Base-by-base conservation (phyloP, 2,888 invertebrate genomes). In the Marronus borbonicus region DNA sequence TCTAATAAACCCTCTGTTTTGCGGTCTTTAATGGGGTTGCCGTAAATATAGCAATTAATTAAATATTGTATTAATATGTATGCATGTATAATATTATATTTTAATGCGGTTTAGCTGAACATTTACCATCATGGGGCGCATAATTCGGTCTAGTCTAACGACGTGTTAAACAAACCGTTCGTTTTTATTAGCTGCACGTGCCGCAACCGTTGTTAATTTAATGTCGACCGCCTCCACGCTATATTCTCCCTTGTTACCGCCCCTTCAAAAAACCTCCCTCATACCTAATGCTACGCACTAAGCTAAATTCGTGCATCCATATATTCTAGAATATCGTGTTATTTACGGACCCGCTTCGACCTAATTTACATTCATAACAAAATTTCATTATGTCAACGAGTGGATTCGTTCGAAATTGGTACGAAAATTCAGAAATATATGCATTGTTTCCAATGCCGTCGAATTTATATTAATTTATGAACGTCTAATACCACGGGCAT, bases 351-450 rank as follows among this genome's bases (percentile, higher is more conserved):
- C 17, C 20, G 31, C 17, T 10, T 36, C 55, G 70, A 31, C 14
- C 36, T 55, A 70, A 70, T 60, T 28, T 74, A 60, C 60, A 74
- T 74, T 44, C 72, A 49, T 14, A 60, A 74, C 72, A 60, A 44
- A 60, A 60, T 74, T 70, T 70, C 55, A 70, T 70, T 74, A 74
- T 44, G 72, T 74, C 72, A 74, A 74, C 72, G 62, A 74, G 72
- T 74, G 72, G 72, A 74, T 74, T 74, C 72, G 39, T 74, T 74
- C 44, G 72, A 49, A 44, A 44, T 44, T 44, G 44, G 44, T 44
- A 60, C 24, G 39, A 44, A 24, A 74, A 74, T 60, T 60, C 36
- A 55, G 28, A 39, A 74, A 74, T 44, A 49, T 74, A 44, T 44
- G 44, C 44, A 74, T 74, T 74, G 72, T 62, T 60, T 60, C 10